Percentiles rank a stretch among this genome's conserved stretches.
These are phyloP conservation scores for Pycnonotus jocosus DNA, from an alignment of 2,113 vertebrate genomes.

Conservation along the genomic window DNA sequence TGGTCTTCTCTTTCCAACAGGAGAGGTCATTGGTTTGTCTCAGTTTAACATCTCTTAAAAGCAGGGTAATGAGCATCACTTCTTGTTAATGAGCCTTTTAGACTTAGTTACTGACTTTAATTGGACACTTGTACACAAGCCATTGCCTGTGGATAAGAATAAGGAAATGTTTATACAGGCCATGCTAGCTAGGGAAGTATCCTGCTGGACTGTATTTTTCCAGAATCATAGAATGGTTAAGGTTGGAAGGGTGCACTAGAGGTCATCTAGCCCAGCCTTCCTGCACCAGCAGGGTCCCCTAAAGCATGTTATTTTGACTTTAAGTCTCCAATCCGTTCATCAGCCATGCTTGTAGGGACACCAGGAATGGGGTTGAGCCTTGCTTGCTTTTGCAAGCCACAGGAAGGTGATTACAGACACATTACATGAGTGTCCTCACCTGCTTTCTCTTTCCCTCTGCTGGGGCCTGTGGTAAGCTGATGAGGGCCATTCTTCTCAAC, in stretches of 20 bases:
- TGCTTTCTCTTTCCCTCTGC: neutral
- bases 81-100: neutral
- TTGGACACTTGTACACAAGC: neutral
- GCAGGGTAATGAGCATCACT: neutral
- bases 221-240: neutral
- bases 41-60: constrained; percentile 11
- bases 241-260: neutral
- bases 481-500: neutral
- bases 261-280: neutral
- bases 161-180: neutral
- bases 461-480: neutral
- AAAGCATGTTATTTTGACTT: neutral
- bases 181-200: neutral
- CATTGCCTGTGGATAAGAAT: neutral
- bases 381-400: neutral
- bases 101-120: neutral
- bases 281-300: neutral
- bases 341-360: neutral
- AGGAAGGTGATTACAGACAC: neutral
- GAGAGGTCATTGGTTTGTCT: neutral
- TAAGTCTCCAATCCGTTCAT: neutral
- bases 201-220: neutral
- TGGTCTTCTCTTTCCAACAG: neutral
- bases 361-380: neutral
- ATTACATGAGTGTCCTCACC: neutral